Evolutionary conservation across 2,797 vertebrate species (phyloP), one percentile per base, ranked within the genome.

Genomic region (Salmo trutta): DNA sequence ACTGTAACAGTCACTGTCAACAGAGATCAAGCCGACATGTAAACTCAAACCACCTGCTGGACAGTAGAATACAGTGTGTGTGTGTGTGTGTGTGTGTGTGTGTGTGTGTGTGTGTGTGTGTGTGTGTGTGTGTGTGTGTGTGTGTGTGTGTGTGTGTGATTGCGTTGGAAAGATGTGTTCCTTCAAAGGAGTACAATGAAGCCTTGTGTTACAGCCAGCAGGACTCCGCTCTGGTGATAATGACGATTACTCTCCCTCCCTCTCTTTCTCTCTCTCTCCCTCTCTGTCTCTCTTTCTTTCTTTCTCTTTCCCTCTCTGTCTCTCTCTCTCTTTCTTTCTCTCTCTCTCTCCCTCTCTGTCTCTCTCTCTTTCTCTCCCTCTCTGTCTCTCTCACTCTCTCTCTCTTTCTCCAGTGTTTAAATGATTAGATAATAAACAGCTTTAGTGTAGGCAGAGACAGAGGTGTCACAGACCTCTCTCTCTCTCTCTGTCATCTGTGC

Each of bases 391-490:
- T 17, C 52, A 0, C 52, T 53, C 52, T 53, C 2, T 88, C 70
- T 75, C 62, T 75, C 36, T 51, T 47, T 51, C 59, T 51, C 21
- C 17, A 16, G 65, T 31, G 65, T 64, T n/a, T 64, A 87, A 91
- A 77, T 85, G 87, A 90, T 91, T 92, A 91, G 90, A 92, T 93
- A 93, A 93, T 91, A 90, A 91, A 88, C 92, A 93, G 92, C 91
- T 92, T 91, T 92, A 89, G 91, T 92, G 92, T 93, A 90, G 92
- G 92, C 87, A 88, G 90, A 89, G 88, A 90, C 74, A 85, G 84
- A 91, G 91, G 91, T 91, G 91, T 87, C 91, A 90, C 87, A 91
- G 91, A 90, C 90, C 91, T 41, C 68, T 70, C 19, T 75, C 52
- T 33, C 51, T 73, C 71, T 29, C 52, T 73, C 91, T 92, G 85